These are phyloP conservation scores for Oryzias celebensis DNA, from an alignment of 2,113 vertebrate species.

Conservation along the genomic window DNA sequence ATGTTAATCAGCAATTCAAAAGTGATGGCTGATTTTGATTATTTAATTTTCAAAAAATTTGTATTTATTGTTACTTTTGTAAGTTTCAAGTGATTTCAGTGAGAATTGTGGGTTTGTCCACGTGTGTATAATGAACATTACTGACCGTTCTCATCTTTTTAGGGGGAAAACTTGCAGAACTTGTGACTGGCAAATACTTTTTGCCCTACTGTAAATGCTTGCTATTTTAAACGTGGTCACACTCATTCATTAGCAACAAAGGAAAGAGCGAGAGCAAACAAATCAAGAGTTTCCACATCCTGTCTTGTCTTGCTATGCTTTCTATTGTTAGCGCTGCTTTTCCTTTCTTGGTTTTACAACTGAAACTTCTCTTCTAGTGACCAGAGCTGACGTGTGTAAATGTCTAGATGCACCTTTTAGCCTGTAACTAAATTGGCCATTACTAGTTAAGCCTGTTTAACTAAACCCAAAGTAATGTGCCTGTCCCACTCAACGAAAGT, in stretches of 20 bases:
- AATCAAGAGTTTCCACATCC: conserved; percentile 35
- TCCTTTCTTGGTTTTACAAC: conserved; percentile 22
- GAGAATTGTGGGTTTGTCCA: no score
- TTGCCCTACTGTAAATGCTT: neutral
- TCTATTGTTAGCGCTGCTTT: conserved; percentile 35
- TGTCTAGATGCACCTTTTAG: neutral
- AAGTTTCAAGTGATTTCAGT: no score
- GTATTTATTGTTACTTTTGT: no score
- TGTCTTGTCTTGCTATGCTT: conserved; percentile 54
- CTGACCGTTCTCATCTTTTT: no score
- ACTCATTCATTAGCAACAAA: neutral
- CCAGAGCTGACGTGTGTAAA: neutral
- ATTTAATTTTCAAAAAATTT: no score
- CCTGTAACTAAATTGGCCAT: neutral
- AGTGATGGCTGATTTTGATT: no score
- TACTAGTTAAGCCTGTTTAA: neutral
- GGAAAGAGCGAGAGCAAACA: conserved; percentile 3
- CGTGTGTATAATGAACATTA: no score
- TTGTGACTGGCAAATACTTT: no score
- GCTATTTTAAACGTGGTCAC: conserved; percentile 5
- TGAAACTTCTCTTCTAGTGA: conserved; percentile 10
- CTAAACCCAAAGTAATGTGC: no score
- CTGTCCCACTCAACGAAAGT: no score
- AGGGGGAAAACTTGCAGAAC: no score
- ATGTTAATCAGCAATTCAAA: no score